A percentile compares a stretch with the other conserved stretches of the same genome.
Evolutionary conservation across 2,113 vertebrate genomes (phyloP).

Genomic region (Syngnathus scovelli): DNA sequence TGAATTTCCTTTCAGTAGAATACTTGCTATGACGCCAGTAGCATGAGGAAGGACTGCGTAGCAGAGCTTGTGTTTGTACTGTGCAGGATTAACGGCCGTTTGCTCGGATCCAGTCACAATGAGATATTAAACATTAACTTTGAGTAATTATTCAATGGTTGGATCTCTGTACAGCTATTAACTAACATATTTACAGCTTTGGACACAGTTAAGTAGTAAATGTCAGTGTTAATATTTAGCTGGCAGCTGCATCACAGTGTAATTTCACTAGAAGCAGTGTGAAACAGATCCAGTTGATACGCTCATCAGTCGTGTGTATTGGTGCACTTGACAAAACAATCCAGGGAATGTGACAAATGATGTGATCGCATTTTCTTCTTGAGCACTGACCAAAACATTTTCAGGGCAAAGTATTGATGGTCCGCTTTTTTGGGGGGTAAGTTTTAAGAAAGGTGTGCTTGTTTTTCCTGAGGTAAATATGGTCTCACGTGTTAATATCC

Average conservation of each 20-base stretch:
- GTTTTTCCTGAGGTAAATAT: not conserved
- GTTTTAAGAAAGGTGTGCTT: not conserved
- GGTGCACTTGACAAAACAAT: not conserved
- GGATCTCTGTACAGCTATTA: slow-evolving; percentile 35
- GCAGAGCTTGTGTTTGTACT: slow-evolving; percentile 28
- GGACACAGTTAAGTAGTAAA: slow-evolving; percentile 33
- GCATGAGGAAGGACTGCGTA: slow-evolving; percentile 23
- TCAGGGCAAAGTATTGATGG: not conserved
- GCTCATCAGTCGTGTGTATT: not conserved
- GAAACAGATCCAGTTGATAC: not conserved
- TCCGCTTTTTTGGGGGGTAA: not conserved
- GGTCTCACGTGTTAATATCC: not conserved
- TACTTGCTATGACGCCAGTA: not conserved
- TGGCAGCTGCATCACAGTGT: not conserved
- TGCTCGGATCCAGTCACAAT: slow-evolving; percentile 30
- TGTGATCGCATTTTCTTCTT: not conserved
- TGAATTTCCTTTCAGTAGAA: slow-evolving; percentile 3
- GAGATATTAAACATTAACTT: slow-evolving; percentile 50
- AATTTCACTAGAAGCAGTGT: not conserved
- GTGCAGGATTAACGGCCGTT: slow-evolving; percentile 14
- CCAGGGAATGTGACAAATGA: not conserved
- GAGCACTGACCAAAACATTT: not conserved
- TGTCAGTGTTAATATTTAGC: slow-evolving; percentile 49
- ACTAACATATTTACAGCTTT: slow-evolving; percentile 33
- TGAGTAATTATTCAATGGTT: slow-evolving; percentile 35